Evolutionary conservation across 2,797 vertebrate species (phyloP).

Genomic region (Dryobates pubescens): DNA sequence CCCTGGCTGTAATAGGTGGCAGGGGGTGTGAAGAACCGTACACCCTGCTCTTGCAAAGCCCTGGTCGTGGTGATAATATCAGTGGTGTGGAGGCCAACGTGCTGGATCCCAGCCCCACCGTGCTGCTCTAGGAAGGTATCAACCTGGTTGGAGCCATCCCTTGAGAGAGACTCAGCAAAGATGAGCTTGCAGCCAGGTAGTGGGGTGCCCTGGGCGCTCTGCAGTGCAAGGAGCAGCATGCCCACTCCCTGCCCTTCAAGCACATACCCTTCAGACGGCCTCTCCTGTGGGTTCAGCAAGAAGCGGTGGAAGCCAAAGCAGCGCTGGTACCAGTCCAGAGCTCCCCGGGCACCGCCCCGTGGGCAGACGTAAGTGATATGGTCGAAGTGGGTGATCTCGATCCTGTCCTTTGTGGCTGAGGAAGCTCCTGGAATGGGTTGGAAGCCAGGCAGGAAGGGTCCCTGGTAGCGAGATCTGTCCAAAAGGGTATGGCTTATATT

Average conservation of each 20-base stretch:
- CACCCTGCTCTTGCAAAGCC: conserved; percentile 78
- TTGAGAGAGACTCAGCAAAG: conserved; percentile 87
- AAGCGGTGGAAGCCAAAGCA: conserved; percentile 89
- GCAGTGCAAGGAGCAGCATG: conserved; percentile 87
- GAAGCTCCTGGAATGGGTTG: neutral
- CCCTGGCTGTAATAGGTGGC: conserved; percentile 86
- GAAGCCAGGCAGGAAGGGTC: conserved; percentile 89
- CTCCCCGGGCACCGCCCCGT: conserved; percentile 62
- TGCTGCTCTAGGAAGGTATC: conserved; percentile 90
- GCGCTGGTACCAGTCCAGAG: conserved; percentile 88
- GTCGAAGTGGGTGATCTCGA: conserved; percentile 87
- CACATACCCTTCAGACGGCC: conserved; percentile 76
- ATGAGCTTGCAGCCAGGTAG: conserved; percentile 86
- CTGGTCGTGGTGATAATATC: conserved; percentile 83
- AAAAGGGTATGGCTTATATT: conserved; percentile 92
- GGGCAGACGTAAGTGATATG: conserved; percentile 90
- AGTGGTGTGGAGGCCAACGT: conserved; percentile 86
- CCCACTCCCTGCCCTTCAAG: conserved; percentile 82
- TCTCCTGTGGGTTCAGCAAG: conserved; percentile 82
- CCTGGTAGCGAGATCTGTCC: conserved; percentile 82
- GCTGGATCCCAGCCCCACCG: conserved; percentile 87
- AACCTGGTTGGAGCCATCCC: conserved; percentile 85
- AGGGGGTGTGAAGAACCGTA: conserved; percentile 85
- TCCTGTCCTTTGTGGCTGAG: neutral
- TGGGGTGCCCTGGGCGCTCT: conserved; percentile 70